Evolutionary conservation across 2,888 invertebrate species (phyloP).

Genomic region (Tenthredo distinguenda): DNA sequence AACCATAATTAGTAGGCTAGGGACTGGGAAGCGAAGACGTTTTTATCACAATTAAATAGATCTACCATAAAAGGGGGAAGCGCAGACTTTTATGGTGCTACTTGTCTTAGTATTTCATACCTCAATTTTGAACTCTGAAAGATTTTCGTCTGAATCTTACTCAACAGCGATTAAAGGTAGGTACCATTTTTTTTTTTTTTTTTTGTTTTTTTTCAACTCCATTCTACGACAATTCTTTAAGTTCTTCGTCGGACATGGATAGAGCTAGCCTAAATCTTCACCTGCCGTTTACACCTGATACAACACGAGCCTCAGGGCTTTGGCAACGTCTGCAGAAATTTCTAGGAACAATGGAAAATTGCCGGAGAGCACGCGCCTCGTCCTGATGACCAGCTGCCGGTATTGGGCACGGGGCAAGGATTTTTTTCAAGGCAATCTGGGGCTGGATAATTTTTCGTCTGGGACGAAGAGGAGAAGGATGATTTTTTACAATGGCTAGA

Average conservation of each 20-base stretch:
- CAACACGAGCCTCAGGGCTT: not conserved
- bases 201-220: not conserved
- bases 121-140: not conserved
- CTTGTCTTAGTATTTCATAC: not conserved
- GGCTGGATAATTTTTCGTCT: not conserved
- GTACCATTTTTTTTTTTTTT: not conserved
- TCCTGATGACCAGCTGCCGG: slow-evolving; percentile 27
- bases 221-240: not conserved
- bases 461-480: not conserved
- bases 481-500: not conserved
- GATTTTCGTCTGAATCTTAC: not conserved
- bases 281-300: slow-evolving; percentile 31
- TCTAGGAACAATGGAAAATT: slow-evolving; percentile 45
- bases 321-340: slow-evolving; percentile 32
- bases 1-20: slow-evolving; percentile 45
- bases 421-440: not conserved
- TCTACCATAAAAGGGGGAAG: not conserved
- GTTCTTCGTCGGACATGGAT: not conserved
- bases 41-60: slow-evolving; percentile 26
- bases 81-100: not conserved
- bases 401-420: not conserved
- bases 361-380: slow-evolving; percentile 9
- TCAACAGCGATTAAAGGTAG: not conserved
- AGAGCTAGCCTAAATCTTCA: not conserved
- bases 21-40: not conserved